These are phyloP conservation scores for Chionodraco myersi DNA, from an alignment of 2,113 vertebrate species.

Conservation along the genomic window DNA sequence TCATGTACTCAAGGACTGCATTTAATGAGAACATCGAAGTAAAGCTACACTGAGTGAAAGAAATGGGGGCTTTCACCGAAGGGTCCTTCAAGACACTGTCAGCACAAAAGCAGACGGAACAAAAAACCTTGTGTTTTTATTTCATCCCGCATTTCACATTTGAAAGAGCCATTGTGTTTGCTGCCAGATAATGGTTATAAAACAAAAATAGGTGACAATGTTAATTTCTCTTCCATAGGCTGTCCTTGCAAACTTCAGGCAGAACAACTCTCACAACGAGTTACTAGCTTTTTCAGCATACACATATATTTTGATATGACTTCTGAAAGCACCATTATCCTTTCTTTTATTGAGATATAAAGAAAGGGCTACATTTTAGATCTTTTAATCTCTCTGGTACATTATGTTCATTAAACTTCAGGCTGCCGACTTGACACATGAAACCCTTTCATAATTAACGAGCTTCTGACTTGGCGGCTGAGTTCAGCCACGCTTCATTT, in stretches of 20 bases:
- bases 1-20: not conserved
- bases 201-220: not conserved
- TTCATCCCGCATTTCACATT: conserved; percentile 3
- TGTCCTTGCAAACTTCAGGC: not conserved
- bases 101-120: no score
- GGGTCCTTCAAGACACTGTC: not conserved
- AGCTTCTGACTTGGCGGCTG: conserved; percentile 5
- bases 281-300: no score
- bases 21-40: not conserved
- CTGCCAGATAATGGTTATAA: not conserved
- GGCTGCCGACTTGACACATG: not conserved
- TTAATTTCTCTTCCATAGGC: not conserved
- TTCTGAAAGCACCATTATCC: no score
- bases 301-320: no score
- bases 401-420: not conserved
- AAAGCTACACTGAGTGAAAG: not conserved
- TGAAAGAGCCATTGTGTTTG: not conserved
- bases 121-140: not conserved
- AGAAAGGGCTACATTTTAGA: no score
- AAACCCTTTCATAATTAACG: conserved; percentile 1
- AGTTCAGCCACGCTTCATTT: no score
- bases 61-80: not conserved
- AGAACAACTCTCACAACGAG: not conserved
- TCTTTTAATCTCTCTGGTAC: not conserved
- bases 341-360: not conserved